Base-by-base conservation (phyloP, 2,888 invertebrate genomes). In the Mylabris sibirica region DNA sequence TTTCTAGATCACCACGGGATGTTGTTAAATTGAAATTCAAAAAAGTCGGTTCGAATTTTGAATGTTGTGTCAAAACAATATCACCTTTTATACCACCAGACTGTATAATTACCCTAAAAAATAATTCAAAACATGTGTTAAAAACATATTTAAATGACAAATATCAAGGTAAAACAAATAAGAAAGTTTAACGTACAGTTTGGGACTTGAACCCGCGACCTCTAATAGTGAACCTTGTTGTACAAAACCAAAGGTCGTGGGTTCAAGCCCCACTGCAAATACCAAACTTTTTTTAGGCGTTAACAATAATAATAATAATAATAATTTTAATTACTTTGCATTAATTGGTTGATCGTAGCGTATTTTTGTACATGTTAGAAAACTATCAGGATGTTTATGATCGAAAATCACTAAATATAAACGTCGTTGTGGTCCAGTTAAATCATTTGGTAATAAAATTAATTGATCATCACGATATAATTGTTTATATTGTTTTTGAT, bases 371-470 rank as follows among this genome's bases (percentile, higher is more conserved):
- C 97, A 97, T 0, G 93, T 92, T 76, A 95, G 83, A 80, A 93
- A 94, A 68, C 91, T 91, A 74, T 94, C 93, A 0, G 89, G 84
- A 79, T 94, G 92, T 64, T 89, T 89, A 70, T 90, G 89, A 78
- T 96, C 95, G 81, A 92, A 94, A 22, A 96, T 85, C 49, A 95
- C 95, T 63, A 96, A 87, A 82, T 95, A 96, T 26, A 96, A 85
- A 59, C 91, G 90, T 68, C 96, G 88, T 76, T 91, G 91, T 0
- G 92, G 92, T 75, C 92, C 92, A 63, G 90, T 89, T 77, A 94
- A 87, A 83, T 95, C 94, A 41, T 89, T 89, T 1, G 92, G 90
- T 64, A 95, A 80, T 49, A 93, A 85, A 66, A 91, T 90, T 63
- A 95, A 85, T 75, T 91, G 89, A 0, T 91, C 89, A 82, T 96